Evolutionary conservation across 2,888 invertebrate genomes (phyloP).

Genomic region (Calephelis perditalis): DNA sequence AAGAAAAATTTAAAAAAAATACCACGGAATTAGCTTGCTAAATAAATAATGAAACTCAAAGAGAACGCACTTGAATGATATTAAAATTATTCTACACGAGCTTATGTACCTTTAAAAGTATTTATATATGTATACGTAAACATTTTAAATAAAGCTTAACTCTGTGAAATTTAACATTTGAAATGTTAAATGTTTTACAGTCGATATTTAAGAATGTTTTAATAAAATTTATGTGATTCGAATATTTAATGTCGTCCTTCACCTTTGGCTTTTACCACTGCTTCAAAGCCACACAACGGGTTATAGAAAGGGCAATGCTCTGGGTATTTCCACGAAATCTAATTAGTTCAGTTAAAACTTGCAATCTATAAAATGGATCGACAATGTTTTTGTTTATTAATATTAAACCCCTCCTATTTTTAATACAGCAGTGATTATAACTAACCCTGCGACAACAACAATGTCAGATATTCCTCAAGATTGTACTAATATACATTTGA

Average conservation of each 20-base stretch:
- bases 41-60: too few relatives aligned
- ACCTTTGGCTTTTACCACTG: neutral
- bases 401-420: neutral
- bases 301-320: constrained; percentile 4
- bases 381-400: neutral
- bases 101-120: neutral
- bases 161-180: neutral
- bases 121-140: neutral
- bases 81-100: neutral
- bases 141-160: neutral
- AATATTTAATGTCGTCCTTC: neutral
- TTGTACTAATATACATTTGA: neutral
- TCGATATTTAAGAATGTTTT: neutral
- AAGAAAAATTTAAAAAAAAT: too few relatives aligned
- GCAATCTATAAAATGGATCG: neutral
- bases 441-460: neutral
- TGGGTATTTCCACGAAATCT: neutral
- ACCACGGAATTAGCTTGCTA: too few relatives aligned
- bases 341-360: neutral
- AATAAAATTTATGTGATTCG: too few relatives aligned
- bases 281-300: neutral
- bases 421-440: too few relatives aligned
- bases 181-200: neutral
- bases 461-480: fast-evolving
- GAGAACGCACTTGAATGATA: neutral